phyloP scores from a whole-genome alignment of 2,888 invertebrate species.

The Metellina segmentata region DNA sequence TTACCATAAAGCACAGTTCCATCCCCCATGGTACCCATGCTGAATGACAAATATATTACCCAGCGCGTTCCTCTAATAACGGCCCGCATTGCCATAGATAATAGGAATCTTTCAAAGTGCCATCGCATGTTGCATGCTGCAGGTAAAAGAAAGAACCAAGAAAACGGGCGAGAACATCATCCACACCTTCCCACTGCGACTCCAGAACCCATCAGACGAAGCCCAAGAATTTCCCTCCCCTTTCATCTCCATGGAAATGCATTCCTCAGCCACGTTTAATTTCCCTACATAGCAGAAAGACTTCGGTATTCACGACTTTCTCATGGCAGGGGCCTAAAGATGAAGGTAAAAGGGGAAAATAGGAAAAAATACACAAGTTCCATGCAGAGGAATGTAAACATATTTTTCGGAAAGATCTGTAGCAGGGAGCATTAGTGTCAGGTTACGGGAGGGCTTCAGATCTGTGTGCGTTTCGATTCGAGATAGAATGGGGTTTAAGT shows the following conservation, averaged over 20 bases:
- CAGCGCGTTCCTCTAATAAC: background rate
- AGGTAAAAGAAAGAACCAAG: slow-evolving; percentile 23
- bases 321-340: slow-evolving; percentile 6
- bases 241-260: slow-evolving; percentile 76
- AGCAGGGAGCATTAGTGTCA: slow-evolving; percentile 24
- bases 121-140: background rate
- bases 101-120: slow-evolving; percentile 18
- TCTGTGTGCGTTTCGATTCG: slow-evolving; percentile 14
- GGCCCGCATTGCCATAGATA: background rate
- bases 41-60: background rate
- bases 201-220: slow-evolving; percentile 47
- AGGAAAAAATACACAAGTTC: background rate
- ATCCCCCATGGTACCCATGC: no score
- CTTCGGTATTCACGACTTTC: slow-evolving; percentile 46
- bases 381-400: slow-evolving; percentile 41
- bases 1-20: no score
- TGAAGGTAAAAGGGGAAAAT: background rate
- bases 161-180: slow-evolving; percentile 36
- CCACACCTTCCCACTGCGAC: slow-evolving; percentile 8
- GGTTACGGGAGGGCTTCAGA: slow-evolving; percentile 10
- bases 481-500: background rate
- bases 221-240: slow-evolving; percentile 56
- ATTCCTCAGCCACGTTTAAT: slow-evolving; percentile 74
- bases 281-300: slow-evolving; percentile 53
- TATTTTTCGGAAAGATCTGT: slow-evolving; percentile 48